Conservation (phyloP, 2,797 vertebrate genomes). For the Xiphophorus birchmanni region DNA sequence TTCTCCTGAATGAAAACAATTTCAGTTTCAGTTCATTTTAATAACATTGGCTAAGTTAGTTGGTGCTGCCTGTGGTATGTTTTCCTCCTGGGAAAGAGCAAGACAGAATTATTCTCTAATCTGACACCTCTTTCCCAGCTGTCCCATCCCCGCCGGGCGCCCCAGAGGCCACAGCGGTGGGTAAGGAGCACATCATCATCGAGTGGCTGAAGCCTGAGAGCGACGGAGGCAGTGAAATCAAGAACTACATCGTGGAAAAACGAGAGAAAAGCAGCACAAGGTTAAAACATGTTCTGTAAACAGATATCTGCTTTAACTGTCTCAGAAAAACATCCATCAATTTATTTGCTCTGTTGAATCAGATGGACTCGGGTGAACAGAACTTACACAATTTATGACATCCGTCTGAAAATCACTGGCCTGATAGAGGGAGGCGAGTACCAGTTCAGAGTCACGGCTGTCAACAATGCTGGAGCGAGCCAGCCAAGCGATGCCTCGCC, state of each 20-base stretch:
- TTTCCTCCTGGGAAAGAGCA: not conserved
- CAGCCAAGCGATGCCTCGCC: constrained; percentile 92
- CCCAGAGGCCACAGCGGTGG: constrained; percentile 86
- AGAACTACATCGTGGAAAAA: constrained; percentile 95
- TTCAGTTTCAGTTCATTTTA: too few species aligned
- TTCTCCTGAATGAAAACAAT: too few species aligned
- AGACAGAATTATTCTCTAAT: constrained; percentile 7
- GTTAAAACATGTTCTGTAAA: constrained; percentile 64
- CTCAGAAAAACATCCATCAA: not conserved
- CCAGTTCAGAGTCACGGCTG: constrained; percentile 95
- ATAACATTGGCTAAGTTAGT: too few species aligned
- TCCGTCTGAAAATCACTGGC: constrained; percentile 92
- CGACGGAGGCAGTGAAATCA: constrained; percentile 95
- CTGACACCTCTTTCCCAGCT: constrained; percentile 72
- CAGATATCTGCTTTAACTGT: not conserved
- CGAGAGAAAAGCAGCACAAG: constrained; percentile 95
- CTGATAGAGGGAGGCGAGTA: constrained; percentile 95
- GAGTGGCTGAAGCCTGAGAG: constrained; percentile 97
- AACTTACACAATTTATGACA: constrained; percentile 94
- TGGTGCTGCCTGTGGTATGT: not conserved
- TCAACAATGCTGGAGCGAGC: constrained; percentile 94
- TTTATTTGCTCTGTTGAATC: constrained; percentile 39
- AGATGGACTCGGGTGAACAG: constrained; percentile 98
- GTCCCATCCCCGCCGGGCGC: constrained; percentile 88
- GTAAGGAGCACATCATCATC: constrained; percentile 95